Conservation (phyloP, 2,113 vertebrate genomes). For the Dipodomys stephensi region DNA sequence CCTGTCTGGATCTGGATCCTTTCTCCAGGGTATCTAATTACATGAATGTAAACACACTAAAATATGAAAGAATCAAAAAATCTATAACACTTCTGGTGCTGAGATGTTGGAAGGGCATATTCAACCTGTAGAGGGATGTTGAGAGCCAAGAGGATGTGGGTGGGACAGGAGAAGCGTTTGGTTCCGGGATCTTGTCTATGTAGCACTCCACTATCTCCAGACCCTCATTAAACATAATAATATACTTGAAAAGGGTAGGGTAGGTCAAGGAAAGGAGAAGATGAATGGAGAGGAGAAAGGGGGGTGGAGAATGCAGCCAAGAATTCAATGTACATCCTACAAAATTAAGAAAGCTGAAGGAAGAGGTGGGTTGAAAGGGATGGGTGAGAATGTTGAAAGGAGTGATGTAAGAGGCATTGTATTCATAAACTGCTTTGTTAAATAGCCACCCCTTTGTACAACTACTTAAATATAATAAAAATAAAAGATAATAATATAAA, state of each 20-base stretch:
- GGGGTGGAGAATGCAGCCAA: too few species aligned
- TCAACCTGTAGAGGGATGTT: accelerated
- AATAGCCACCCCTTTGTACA: too few species aligned
- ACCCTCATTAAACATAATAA: not conserved
- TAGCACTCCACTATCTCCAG: not conserved
- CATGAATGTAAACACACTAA: not conserved
- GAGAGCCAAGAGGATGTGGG: not conserved
- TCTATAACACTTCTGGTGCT: not conserved
- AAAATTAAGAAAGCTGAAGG: too few species aligned
- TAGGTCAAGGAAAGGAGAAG: too few species aligned
- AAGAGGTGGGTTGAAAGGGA: too few species aligned
- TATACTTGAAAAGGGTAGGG: too few species aligned
- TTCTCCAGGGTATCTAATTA: not conserved
- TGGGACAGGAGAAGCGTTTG: not conserved
- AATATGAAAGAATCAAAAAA: not conserved
- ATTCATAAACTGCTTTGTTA: too few species aligned
- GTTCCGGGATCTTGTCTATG: not conserved
- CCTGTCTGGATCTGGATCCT: not conserved
- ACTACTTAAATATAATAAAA: too few species aligned
- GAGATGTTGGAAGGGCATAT: not conserved
- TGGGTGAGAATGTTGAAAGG: too few species aligned
- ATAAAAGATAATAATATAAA: not conserved
- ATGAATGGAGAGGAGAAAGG: too few species aligned
- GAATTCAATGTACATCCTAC: too few species aligned
- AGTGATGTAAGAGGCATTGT: too few species aligned